Base-by-base conservation (phyloP, 2,113 vertebrate genomes). In the Arizona elegans region DNA sequence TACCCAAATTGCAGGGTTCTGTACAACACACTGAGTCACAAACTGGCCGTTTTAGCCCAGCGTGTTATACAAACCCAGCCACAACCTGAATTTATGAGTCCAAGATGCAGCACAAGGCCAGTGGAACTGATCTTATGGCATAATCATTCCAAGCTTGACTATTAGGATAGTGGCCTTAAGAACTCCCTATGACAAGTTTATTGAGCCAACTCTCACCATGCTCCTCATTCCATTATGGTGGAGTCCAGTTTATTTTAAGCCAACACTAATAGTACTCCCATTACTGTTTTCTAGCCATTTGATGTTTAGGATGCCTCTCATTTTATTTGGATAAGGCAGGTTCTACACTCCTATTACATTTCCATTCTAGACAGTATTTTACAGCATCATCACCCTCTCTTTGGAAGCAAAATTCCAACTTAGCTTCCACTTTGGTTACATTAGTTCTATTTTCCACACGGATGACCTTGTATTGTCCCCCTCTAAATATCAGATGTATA, bases 401-500 rank as follows among this genome's bases (percentile, higher is more conserved):
- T 38, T 6, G 38, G 43, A 0, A 54, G 1, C 11, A 86, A 8
- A 12, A 0, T 0, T 0, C 75, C 75, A 81, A 81, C 33, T 81
- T 43, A 0, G 0, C 53, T 29, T 24, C 1, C 43, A 43, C 26
- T 88, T 81, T 8, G 9, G 50, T 56, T 53, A 33, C 47, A 87
- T 38, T 50, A 88, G 50, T 92, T 8, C 21, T 52, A 55, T 75
- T 88, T 92, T 88, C 33, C 43, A 50, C 53, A 85, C 1, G 13
- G 12, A 85, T 56, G 19, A 50, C 38, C 89, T 23, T 85, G n/a
- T n/a, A 87, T 56, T 87, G 52, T 58, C 75, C 54, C 58, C 70
- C 52, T 53, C 26, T 33, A 85, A 87, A 59, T 43, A 90, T 90
- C 93, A 95, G 91, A 91, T 86, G 90, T 91, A 94, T 88, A n/a